Evolutionary conservation across 2,797 vertebrate species (phyloP).

Genomic region (Crenichthys baileyi): DNA sequence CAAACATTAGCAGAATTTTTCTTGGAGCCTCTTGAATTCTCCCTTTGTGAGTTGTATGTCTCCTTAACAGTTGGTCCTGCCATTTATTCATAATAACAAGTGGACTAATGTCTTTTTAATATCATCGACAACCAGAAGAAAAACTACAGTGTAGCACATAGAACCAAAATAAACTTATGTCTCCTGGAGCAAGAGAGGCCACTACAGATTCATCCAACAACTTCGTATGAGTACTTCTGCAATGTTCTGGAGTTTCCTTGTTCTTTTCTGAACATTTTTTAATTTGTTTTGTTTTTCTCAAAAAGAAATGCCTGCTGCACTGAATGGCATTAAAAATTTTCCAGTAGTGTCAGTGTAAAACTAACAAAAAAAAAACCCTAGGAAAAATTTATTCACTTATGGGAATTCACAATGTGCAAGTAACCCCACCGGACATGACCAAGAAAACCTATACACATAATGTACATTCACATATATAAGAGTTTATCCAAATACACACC

Average conservation of each 20-base stretch:
- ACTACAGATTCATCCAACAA: not conserved
- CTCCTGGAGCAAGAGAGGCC: not conserved
- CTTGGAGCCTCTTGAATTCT: not conserved
- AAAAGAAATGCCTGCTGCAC: not conserved
- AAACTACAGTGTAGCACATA: not conserved
- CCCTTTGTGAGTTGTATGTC: not conserved
- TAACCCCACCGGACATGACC: not conserved
- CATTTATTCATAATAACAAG: not conserved
- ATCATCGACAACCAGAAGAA: not conserved
- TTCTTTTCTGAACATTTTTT: not conserved
- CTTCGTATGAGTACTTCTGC: not conserved
- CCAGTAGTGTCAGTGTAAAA: not conserved
- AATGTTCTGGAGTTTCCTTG: not conserved
- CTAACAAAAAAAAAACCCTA: not conserved
- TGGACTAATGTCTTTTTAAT: not conserved
- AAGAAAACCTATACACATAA: constrained; percentile 4
- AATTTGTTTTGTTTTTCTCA: not conserved
- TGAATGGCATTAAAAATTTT: not conserved
- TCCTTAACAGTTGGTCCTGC: not conserved
- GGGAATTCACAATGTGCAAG: not conserved
- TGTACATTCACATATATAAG: not conserved
- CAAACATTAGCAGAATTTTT: not conserved
- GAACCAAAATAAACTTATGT: not conserved
- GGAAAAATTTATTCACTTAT: not conserved
- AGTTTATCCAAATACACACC: constrained; percentile 19